A percentile compares a stretch with the other conserved stretches of the same genome.
These are phyloP conservation scores for Triplophysa yarkandensis DNA, from an alignment of 2,797 vertebrate genomes.

Conservation along the genomic window DNA sequence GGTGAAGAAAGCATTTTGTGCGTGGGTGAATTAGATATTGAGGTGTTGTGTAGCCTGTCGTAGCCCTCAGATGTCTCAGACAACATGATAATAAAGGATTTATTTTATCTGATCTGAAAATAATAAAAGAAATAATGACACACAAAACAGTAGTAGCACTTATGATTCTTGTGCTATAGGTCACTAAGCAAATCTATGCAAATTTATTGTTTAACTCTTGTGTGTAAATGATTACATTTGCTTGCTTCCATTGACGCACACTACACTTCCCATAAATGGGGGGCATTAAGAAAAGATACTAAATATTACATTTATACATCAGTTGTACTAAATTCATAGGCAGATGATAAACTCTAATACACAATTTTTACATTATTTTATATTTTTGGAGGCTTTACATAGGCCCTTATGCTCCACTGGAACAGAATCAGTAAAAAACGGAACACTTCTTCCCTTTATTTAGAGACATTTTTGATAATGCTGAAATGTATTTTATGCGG, in stretches of 20 bases:
- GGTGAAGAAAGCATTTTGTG: constrained; percentile 4
- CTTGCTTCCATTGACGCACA: neutral
- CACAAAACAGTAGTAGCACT: neutral
- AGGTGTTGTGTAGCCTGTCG: neutral
- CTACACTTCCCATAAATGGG: neutral
- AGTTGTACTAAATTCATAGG: neutral
- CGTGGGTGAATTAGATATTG: neutral
- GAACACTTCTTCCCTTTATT: too few species aligned
- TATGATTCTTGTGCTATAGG: neutral
- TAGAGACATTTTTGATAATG: too few species aligned
- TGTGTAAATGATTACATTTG: neutral
- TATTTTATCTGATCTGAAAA: neutral
- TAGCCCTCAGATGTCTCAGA: too few species aligned
- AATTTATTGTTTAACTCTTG: neutral
- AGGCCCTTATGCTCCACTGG: too few species aligned
- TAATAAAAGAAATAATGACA: neutral
- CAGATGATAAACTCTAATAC: neutral
- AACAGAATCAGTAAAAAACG: too few species aligned
- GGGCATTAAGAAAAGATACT: too few species aligned
- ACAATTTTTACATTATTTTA: too few species aligned
- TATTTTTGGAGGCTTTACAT: too few species aligned
- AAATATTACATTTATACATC: too few species aligned
- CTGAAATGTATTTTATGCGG: too few species aligned
- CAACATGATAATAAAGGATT: too few species aligned
- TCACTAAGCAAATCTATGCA: neutral